Base-by-base conservation (phyloP, 2,113 vertebrate genomes). In the Brachionichthys hirsutus region DNA sequence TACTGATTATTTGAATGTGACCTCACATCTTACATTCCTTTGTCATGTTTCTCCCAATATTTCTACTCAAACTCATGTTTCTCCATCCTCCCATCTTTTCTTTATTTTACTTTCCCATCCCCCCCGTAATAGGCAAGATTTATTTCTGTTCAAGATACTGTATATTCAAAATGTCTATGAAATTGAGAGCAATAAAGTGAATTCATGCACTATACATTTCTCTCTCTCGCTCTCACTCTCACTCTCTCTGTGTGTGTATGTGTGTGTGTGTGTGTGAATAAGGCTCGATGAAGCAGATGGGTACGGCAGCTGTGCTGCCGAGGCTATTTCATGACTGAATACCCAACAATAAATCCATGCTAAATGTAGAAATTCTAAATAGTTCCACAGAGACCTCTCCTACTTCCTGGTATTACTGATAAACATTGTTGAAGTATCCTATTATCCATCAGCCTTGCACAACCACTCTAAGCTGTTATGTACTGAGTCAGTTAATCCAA, bases 261-360 rank as follows among this genome's bases (percentile, higher is more conserved):
- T 63, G 20, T 10, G 20, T 44, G 9, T 14, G 36, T 47, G 47
- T 12, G 13, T 19, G 18, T 6, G 3, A 54, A 7, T 12, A 14
- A 51, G 48, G 36, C 61, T 46, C 48, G 41, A 54, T 55, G 54
- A 62, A 69, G 53, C 83, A 85, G 81, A 83, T 83, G 79, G 77
- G 60, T 42, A 57, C 20, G 73, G 56, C 85, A 84, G 75, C 75
- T 87, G 79, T 47, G 75, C 49, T 54, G 70, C 73, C 22, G 43
- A 72, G 53, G 62, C 78, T 64, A 73, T 85, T 84, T 85, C 75
- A 81, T 83, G 79, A 79, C 46, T 84, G 45, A 75, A 79, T 81
- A 84, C 68, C 64, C 68, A 70, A 69, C 78, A 63, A 67, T 70
- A 82, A 77, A 83, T 78, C 66, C 7, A 47, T 47, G 67, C 61